Base-by-base conservation (phyloP, 2,797 vertebrate species). In the Myotis planiceps region DNA sequence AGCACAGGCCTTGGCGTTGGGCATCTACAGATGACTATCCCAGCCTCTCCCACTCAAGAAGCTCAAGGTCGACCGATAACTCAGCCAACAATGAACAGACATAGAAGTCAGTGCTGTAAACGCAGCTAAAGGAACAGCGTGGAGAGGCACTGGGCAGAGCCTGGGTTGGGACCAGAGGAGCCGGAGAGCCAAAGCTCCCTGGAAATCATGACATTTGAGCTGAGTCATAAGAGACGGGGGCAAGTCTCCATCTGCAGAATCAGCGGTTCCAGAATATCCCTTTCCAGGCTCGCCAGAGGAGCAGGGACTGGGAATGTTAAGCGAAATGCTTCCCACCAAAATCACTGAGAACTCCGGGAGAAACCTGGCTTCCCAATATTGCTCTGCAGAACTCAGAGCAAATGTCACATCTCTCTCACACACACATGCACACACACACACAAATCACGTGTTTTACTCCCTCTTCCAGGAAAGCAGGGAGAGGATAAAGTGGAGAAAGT, bases 381-480 rank as follows among this genome's bases (percentile, higher is more conserved):
- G 6, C 51, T 79, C 5, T 9, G 2, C 14, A 49, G 65, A 91
- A 19, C 29, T 47, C 6, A n/a, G 58, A 37, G 29, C 10, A 79
- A n/a, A 78, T 32, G 10, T 12, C 21, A 18, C 23, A 58, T 6
- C 72, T 5, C n/a, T 23, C 3, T 4, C 58, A 18, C 45, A 23
- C 2, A 14, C 37, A 47, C 55, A 42, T n/a, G 15, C 9, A 1
- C 10, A 1, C 9, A 5, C 2, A 3, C 60, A 60, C 0, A 60
- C 27, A 29, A 2, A 14, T 14, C 58, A 15, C 7, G 60, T 29
- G 2, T 63, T 42, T 45, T 53, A 51, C 27, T 78, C 58, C 39
- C 29, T 93, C 42, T 69, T 82, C 71, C 78, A 53, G 94, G 58
- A 86, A 90, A 47, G 14, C 29, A 27, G 3, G 42, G 45, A 89